Base-by-base conservation (phyloP, 2,888 invertebrate species). In the Catocala sponsa region DNA sequence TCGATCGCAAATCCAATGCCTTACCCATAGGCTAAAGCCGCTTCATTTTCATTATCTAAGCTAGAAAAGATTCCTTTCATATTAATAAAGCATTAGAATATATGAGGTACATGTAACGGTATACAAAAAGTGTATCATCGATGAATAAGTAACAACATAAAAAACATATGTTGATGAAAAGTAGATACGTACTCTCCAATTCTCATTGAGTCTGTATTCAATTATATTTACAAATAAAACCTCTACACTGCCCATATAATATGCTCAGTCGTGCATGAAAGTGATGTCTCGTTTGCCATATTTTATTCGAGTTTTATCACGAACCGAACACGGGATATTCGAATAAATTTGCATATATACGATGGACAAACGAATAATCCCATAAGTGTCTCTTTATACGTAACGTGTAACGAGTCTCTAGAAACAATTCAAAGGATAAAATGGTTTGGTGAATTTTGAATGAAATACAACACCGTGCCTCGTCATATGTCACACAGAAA, bases 401-500 rank as follows among this genome's bases (percentile, higher is more conserved):
- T 72, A 7, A 41, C 33, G 32, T 55, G 49, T 68, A 55, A 59
- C 25, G 15, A 49, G 35, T 63, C 44, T 66, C 51, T 63, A 57
- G 60, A 64, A 65, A 70, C 67, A 59, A 70, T 72, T 63, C 56
- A 65, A 57, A 59, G 46, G 55, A 63, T 78, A 51, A 75, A 68
- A 64, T 69, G 48, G 53, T 66, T 68, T 59, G 55, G 52, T 74
- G 61, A 76, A 78, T 79, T 74, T 70, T 76, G 55, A 69, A 76
- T 70, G 63, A 67, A 72, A 68, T 66, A 69, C 63, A 61, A 57
- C 65, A 48, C 38, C 12, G 44, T 68, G 51, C 68, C 70, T 71
- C 68, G 62, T 78, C 73, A 71, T 65, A 70, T 70, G 75, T 74
- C 76, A 79, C 63, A 64, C 63, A 72, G 76, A 78, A 81, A 81